phyloP scores from a whole-genome alignment of 2,888 invertebrate genomes.

The Geophilus truncorum region DNA sequence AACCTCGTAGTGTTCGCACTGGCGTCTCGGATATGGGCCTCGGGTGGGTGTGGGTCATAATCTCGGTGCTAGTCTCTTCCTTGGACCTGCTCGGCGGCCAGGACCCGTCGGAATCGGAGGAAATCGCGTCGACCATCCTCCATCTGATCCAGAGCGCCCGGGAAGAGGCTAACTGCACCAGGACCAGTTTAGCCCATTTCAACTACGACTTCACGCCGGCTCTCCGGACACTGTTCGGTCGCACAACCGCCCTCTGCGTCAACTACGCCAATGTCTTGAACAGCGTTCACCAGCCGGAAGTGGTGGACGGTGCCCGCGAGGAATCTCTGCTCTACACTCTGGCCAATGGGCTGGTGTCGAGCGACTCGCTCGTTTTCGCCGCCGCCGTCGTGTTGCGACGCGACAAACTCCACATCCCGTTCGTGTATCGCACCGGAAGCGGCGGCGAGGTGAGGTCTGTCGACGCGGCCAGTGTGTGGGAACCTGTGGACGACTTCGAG shows the following conservation, averaged over 20 bases:
- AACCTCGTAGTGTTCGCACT: not conserved
- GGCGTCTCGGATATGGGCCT: not conserved
- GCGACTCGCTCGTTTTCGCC: not conserved
- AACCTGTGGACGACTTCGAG: not conserved
- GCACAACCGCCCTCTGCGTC: not conserved
- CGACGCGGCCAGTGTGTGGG: not conserved
- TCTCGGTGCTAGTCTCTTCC: not conserved
- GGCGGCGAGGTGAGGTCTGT: not conserved
- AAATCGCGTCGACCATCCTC: not conserved
- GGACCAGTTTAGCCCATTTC: not conserved
- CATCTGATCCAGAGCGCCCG: not conserved
- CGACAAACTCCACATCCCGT: not conserved
- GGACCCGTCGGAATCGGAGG: not conserved
- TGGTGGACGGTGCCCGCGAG: not conserved
- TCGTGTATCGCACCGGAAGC: not conserved
- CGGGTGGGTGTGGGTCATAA: not conserved
- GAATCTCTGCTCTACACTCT: not conserved
- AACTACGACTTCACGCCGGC: not conserved
- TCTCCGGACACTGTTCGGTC: not conserved
- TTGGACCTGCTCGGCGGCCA: not conserved
- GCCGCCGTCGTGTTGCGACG: not conserved
- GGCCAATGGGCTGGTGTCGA: not conserved
- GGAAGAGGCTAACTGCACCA: slow-evolving; percentile 19
- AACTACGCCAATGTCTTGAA: not conserved
- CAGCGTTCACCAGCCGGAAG: not conserved